phyloP scores from a whole-genome alignment of 1,140 invertebrate genomes.

The Danaus plexippus region DNA sequence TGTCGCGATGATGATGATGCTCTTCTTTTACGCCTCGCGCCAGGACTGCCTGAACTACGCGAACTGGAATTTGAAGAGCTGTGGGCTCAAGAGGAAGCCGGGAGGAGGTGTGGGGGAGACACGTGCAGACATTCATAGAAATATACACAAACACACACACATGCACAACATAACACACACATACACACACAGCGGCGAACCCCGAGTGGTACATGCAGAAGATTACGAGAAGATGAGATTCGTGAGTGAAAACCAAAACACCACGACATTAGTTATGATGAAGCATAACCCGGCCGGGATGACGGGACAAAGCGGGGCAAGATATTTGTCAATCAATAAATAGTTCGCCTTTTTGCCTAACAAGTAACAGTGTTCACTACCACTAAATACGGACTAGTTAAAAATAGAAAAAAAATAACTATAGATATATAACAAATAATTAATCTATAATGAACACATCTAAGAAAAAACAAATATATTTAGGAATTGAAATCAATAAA shows the following conservation, averaged over 20 bases:
- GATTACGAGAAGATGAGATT: slow-evolving; percentile 44
- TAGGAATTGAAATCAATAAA: too few species aligned
- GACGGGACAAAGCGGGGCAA: slow-evolving; percentile 39
- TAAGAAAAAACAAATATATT: too few species aligned
- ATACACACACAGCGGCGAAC: slow-evolving; percentile 27
- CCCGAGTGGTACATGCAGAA: slow-evolving; percentile 50
- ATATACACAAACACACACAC: slow-evolving; percentile 16
- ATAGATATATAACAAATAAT: too few species aligned
- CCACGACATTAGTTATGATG: slow-evolving; percentile 51
- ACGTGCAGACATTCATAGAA: slow-evolving; percentile 25
- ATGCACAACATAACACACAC: slow-evolving; percentile 16
- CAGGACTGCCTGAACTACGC: slow-evolving; percentile 60
- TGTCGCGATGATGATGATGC: slow-evolving; percentile 59
- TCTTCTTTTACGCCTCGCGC: slow-evolving; percentile 52
- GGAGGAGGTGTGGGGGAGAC: slow-evolving; percentile 25
- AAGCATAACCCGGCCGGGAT: slow-evolving; percentile 54
- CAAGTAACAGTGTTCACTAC: too few species aligned
- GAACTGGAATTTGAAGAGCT: slow-evolving; percentile 73
- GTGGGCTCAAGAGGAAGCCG: slow-evolving; percentile 51
- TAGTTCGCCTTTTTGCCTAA: slow-evolving; percentile 1
- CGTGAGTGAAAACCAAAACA: slow-evolving; percentile 49
- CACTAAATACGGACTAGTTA: too few species aligned
- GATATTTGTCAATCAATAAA: slow-evolving; percentile 34
- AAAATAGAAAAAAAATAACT: too few species aligned
- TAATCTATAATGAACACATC: too few species aligned